Conservation (phyloP, 2,797 vertebrate genomes). For the Iguana delicatissima region DNA sequence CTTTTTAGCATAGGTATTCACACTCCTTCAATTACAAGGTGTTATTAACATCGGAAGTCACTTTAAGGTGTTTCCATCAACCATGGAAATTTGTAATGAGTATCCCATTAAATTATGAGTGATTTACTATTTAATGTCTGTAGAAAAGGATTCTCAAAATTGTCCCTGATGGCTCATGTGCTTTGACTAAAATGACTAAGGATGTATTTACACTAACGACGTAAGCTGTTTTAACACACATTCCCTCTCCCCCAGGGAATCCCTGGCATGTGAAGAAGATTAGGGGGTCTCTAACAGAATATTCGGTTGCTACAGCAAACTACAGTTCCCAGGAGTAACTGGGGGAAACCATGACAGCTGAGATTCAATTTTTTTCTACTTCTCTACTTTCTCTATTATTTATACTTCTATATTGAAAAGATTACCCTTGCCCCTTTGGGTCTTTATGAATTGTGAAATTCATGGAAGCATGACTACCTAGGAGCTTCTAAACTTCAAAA, state of each 20-base stretch:
- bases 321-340: neutral
- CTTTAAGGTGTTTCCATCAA: slow-evolving; percentile 7
- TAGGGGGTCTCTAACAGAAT: neutral
- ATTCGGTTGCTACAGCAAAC: neutral
- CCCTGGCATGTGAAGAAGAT: neutral
- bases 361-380: neutral
- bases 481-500: neutral
- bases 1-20: neutral
- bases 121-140: slow-evolving; percentile 28
- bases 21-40: neutral
- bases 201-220: neutral
- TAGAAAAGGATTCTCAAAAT: slow-evolving; percentile 1
- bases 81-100: neutral
- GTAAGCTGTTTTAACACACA: neutral
- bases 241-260: neutral
- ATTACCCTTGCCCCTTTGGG: too few relatives aligned
- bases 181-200: neutral
- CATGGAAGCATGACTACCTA: too few relatives aligned
- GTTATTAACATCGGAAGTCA: slow-evolving; percentile 9
- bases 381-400: neutral
- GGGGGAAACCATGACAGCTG: neutral
- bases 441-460: neutral
- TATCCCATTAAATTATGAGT: neutral
- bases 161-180: neutral
- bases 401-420: neutral